Conservation (phyloP, 1,140 invertebrate genomes). For the Zelostemma sp. region DNA sequence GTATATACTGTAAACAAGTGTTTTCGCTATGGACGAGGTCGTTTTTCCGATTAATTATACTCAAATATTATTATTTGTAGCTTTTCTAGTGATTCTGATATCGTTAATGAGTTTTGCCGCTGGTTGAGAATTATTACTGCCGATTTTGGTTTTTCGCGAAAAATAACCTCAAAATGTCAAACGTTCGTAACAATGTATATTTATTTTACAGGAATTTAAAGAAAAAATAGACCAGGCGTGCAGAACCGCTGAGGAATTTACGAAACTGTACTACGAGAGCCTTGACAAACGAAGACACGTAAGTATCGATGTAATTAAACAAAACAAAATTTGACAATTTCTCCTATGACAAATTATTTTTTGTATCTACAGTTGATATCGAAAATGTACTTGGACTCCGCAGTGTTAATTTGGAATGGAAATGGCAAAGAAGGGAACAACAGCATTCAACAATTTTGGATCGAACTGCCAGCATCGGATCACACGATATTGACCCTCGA, state of each 20-base stretch:
- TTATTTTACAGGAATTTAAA: conserved; percentile 66
- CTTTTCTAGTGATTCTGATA: too few relatives aligned
- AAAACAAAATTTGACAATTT: neutral
- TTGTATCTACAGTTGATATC: conserved; percentile 73
- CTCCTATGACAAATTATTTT: conserved; percentile 2
- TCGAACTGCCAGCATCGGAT: conserved; percentile 79
- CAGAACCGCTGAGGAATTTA: conserved; percentile 85
- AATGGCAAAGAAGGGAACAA: conserved; percentile 81
- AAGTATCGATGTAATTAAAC: conserved; percentile 60
- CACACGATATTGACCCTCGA: conserved; percentile 82
- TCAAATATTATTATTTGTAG: too few relatives aligned
- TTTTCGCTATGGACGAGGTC: too few relatives aligned
- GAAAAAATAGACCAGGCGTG: conserved; percentile 80
- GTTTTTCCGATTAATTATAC: too few relatives aligned
- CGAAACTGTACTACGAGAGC: conserved; percentile 86
- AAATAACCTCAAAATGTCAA: too few relatives aligned
- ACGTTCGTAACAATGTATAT: too few relatives aligned
- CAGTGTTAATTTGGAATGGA: conserved; percentile 88
- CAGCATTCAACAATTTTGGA: conserved; percentile 83
- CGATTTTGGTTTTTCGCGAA: too few relatives aligned
- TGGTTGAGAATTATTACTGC: too few relatives aligned
- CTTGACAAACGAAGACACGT: conserved; percentile 86
- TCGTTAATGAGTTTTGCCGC: too few relatives aligned
- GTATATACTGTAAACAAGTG: too few relatives aligned
- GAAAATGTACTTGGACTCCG: conserved; percentile 84